phyloP scores from a whole-genome alignment of 2,888 invertebrate genomes.

The Caenorhabditis imperialis region DNA sequence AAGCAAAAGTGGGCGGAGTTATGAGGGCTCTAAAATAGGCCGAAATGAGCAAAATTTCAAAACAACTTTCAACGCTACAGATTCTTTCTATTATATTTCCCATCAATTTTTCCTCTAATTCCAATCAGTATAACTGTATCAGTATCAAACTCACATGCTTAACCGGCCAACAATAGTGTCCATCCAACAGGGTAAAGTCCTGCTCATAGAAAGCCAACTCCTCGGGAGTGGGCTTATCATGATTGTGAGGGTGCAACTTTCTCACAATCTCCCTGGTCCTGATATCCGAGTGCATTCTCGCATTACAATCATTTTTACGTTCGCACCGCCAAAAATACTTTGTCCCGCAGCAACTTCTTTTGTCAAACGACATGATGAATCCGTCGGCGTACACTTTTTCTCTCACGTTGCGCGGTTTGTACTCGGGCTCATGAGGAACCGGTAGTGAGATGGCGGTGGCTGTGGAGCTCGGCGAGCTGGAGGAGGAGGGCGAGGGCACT shows the following conservation, averaged over 20 bases:
- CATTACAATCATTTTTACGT: conserved; percentile 54
- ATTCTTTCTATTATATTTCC: no score
- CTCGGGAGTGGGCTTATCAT: conserved; percentile 20
- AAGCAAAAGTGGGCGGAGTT: no score
- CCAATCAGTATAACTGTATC: no score
- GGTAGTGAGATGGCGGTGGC: conserved; percentile 4
- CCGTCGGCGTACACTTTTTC: conserved; percentile 54
- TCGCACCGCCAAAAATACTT: conserved; percentile 58
- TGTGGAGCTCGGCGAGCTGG: conserved; percentile 18
- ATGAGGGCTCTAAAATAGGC: no score
- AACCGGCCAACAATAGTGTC: conserved; percentile 18
- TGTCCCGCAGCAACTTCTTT: conserved; percentile 46
- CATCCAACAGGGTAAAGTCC: conserved; percentile 10
- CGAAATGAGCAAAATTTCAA: no score
- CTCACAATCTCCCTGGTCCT: conserved; percentile 26
- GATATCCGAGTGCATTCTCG: conserved; percentile 59
- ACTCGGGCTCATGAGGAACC: conserved; percentile 22
- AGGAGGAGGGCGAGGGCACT: neutral
- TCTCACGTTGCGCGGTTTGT: conserved; percentile 40
- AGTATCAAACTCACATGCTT: conserved; percentile 18
- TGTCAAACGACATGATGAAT: conserved; percentile 57
- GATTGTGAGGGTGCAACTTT: conserved; percentile 46
- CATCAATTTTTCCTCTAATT: no score
- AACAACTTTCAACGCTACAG: no score
- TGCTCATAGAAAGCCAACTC: conserved; percentile 46